These are phyloP conservation scores for Acanthoscelides obtectus DNA, from an alignment of 2,888 invertebrate genomes.

Conservation along the genomic window DNA sequence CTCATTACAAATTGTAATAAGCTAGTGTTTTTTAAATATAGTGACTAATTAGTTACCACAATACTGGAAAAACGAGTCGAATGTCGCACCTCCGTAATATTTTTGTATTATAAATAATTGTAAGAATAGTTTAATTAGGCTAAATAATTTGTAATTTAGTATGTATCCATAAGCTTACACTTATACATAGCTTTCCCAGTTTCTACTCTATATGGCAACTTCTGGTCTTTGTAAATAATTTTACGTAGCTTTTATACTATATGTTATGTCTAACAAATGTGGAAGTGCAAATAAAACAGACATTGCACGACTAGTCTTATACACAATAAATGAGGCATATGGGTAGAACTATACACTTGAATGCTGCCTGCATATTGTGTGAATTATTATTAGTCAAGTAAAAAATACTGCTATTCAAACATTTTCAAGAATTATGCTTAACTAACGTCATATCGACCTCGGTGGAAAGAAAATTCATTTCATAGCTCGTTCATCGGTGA, in stretches of 20 bases:
- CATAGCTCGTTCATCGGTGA: too few relatives aligned
- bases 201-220: background rate
- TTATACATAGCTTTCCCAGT: background rate
- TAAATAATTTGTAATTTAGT: background rate
- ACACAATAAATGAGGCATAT: background rate
- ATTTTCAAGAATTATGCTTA: too few relatives aligned
- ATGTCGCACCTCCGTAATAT: too few relatives aligned
- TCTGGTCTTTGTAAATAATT: background rate
- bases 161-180: background rate
- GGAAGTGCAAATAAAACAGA: background rate
- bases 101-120: too few relatives aligned
- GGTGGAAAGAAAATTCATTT: too few relatives aligned
- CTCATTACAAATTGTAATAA: too few relatives aligned
- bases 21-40: too few relatives aligned
- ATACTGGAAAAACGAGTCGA: too few relatives aligned
- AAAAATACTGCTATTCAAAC: too few relatives aligned
- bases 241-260: background rate
- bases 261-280: background rate
- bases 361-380: background rate
- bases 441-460: too few relatives aligned
- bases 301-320: background rate
- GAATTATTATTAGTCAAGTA: too few relatives aligned
- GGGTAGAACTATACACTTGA: background rate
- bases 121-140: background rate
- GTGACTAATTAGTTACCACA: too few relatives aligned